These are phyloP conservation scores for Ptilorrhoa leucosticta DNA, from an alignment of 2,113 vertebrate genomes.

Conservation along the genomic window DNA sequence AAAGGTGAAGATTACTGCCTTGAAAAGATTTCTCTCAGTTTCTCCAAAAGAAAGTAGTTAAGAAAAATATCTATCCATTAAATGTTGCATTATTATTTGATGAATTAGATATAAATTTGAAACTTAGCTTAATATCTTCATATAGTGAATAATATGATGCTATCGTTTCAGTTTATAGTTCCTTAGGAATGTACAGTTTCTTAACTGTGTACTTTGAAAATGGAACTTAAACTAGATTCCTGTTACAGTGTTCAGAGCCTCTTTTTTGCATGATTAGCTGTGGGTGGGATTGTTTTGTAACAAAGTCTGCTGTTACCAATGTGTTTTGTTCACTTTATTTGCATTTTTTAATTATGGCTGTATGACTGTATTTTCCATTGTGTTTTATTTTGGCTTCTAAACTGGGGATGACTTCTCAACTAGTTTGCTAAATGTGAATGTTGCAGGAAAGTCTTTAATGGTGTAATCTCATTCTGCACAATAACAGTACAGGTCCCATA, in stretches of 20 bases:
- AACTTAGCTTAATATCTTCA: background rate
- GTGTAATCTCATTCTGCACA: background rate
- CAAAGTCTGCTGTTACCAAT: background rate
- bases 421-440: background rate
- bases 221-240: background rate
- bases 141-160: background rate
- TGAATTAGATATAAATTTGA: background rate
- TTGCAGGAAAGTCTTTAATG: background rate
- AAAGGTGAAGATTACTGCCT: background rate
- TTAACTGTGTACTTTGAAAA: background rate
- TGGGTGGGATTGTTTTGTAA: conserved; percentile 14
- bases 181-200: background rate
- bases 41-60: background rate
- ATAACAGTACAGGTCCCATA: background rate
- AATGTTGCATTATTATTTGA: background rate
- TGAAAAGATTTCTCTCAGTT: background rate
- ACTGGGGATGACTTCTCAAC: background rate
- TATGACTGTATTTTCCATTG: background rate
- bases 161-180: background rate
- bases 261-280: background rate
- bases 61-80: background rate
- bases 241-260: background rate
- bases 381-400: conserved; percentile 1
- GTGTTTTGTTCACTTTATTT: background rate
- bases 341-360: background rate